Conservation (phyloP, 2,888 invertebrate genomes). For the Mystacides longicornis region DNA sequence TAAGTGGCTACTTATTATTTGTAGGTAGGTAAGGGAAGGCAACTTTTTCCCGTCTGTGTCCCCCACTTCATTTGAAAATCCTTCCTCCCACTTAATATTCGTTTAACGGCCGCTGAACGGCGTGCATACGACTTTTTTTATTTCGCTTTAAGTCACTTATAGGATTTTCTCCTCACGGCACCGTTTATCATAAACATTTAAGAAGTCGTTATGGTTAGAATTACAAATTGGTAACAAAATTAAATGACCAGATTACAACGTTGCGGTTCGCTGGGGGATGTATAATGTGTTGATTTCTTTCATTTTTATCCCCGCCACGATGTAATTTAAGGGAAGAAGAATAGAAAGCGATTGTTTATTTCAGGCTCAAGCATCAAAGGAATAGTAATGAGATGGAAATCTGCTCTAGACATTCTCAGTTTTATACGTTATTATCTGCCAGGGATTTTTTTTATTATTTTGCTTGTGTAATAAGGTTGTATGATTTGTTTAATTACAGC, state of each 20-base stretch:
- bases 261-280: neutral
- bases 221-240: constrained; percentile 7
- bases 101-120: constrained; percentile 24
- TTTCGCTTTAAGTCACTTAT: constrained; percentile 13
- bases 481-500: too few species aligned
- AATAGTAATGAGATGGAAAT: too few species aligned
- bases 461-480: too few species aligned
- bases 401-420: too few species aligned
- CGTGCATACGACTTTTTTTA: constrained; percentile 20
- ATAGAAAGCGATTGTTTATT: too few species aligned
- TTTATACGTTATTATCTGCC: too few species aligned
- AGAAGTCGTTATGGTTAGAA: constrained; percentile 9
- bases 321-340: neutral
- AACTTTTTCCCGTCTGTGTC: neutral
- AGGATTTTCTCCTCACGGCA: constrained; percentile 14
- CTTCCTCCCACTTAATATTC: constrained; percentile 20
- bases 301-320: neutral
- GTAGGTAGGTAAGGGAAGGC: too few species aligned
- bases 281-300: neutral
- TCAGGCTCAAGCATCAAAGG: too few species aligned
- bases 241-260: constrained; percentile 2
- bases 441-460: too few species aligned
- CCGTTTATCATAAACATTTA: constrained; percentile 17
- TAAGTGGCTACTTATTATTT: too few species aligned
- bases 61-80: constrained; percentile 5